Conservation (phyloP, 1,140 invertebrate genomes). For the Hycleus phaleratus region DNA sequence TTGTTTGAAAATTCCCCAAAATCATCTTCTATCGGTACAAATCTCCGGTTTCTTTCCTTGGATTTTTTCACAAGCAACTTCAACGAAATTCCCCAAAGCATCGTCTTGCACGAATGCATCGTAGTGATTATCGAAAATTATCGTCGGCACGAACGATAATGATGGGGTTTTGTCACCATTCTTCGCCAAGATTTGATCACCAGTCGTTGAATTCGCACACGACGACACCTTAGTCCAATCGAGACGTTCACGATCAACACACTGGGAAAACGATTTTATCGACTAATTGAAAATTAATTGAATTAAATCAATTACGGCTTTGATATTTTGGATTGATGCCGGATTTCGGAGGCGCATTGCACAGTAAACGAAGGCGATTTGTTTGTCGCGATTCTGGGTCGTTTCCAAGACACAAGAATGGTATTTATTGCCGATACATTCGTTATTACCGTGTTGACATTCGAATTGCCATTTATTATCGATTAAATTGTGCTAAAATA, state of each 20-base stretch:
- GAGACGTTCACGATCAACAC: conserved; percentile 39
- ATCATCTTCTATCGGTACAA: background rate
- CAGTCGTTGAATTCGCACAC: conserved; percentile 38
- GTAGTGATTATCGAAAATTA: conserved; percentile 46
- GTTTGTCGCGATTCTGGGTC: conserved; percentile 35
- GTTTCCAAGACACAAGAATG: conserved; percentile 54
- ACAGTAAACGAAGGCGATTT: conserved; percentile 44
- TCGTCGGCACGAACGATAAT: conserved; percentile 53
- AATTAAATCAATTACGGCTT: background rate
- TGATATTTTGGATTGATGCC: background rate
- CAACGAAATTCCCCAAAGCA: conserved; percentile 12
- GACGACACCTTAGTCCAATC: conserved; percentile 31
- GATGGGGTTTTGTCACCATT: conserved; percentile 50
- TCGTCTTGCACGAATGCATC: conserved; percentile 2
- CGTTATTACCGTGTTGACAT: conserved; percentile 59
- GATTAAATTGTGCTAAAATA: conserved; percentile 2
- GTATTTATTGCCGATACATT: conserved; percentile 57
- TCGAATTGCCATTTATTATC: conserved; percentile 40
- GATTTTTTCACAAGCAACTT: conserved; percentile 2
- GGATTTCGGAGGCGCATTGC: conserved; percentile 39
- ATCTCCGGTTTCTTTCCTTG: conserved; percentile 10
- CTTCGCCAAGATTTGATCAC: conserved; percentile 44
- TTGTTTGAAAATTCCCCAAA: no score
- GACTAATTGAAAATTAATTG: no score
- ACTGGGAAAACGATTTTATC: conserved; percentile 39